Base-by-base conservation (phyloP, 2,888 invertebrate species). In the Neelides folsomi region DNA sequence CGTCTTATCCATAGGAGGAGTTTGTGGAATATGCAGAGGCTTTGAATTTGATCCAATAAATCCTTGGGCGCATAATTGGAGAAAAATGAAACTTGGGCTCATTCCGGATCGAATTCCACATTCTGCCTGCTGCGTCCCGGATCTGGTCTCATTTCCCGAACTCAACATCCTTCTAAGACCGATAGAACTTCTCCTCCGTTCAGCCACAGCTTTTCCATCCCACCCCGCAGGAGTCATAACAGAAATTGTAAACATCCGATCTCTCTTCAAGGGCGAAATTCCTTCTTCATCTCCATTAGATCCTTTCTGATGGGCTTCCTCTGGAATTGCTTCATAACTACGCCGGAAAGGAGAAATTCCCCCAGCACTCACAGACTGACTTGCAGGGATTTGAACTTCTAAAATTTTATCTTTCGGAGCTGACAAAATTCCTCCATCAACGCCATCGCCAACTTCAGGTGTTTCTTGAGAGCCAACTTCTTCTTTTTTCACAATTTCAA, bases 311-410 rank as follows among this genome's bases (percentile, higher is more conserved):
- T 41, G 38, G 9, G 51, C 55, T 76, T 89, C 88, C 73, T 89
- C 88, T 9, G 88, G 88, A 67, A 89, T 89, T 52, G 88, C 86
- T 72, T 88, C 88, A 71, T 86, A 88, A 68, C 86, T 86, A 15
- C 85, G 85, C 62, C 86, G 72, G 49, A 27, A 54, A 59, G 27
- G 27, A 3, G 27, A 27, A 27, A 27, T 27, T 10, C 18, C 16
- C 27, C n/a, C 20, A 43, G 10, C 27, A 15, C 41, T 19, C 1
- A 8, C 49, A 9, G 7, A 3, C 7, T 27, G 19, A 38, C 15
- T 53, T 8, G 51, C 39, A 19, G 41, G 37, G 27, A 27, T 27
- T 27, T 41, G 36, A 37, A 18, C 20, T 15, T 40, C 41, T 15
- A 20, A 12, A 10, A n/a, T 5, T 9, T 41, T 48, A 12, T 19